A percentile compares a stretch with the other conserved stretches of the same genome.
These are phyloP conservation scores for Stramonita haemastoma DNA, from an alignment of 2,888 invertebrate species.

Conservation along the genomic window DNA sequence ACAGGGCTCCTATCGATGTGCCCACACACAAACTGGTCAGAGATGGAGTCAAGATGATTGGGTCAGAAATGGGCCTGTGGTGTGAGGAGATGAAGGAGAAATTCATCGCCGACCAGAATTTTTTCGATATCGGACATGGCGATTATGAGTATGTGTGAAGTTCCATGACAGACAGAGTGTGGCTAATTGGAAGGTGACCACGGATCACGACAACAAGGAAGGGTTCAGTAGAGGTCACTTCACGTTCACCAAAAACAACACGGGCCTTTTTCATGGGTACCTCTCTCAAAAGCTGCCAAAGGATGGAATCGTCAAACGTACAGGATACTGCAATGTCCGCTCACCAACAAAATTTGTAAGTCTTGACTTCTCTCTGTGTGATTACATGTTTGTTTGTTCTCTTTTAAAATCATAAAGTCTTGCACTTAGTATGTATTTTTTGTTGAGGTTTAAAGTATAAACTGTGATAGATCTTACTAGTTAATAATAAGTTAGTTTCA, in stretches of 20 bases:
- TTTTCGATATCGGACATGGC: constrained; percentile 77
- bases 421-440: too few relatives aligned
- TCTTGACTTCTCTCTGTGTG: neutral
- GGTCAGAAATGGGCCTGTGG: constrained; percentile 84
- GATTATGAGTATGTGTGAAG: constrained; percentile 87
- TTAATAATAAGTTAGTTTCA: too few relatives aligned
- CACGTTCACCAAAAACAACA: constrained; percentile 82
- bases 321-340: constrained; percentile 90
- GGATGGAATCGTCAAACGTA: constrained; percentile 87
- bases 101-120: constrained; percentile 82
- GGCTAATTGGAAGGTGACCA: constrained; percentile 83
- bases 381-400: neutral
- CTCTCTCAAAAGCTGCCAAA: constrained; percentile 83
- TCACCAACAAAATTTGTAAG: constrained; percentile 80
- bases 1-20: constrained; percentile 49
- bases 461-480: too few relatives aligned
- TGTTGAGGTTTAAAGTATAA: too few relatives aligned
- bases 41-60: constrained; percentile 83
- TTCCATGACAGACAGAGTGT: constrained; percentile 83
- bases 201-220: constrained; percentile 89
- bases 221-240: constrained; percentile 86
- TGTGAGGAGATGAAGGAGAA: constrained; percentile 84
- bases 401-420: neutral
- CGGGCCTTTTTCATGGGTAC: constrained; percentile 76
- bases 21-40: constrained; percentile 57